Evolutionary conservation across 1,140 invertebrate species (phyloP), one percentile per base, ranked within the genome.

Genomic region (Formica exsecta): DNA sequence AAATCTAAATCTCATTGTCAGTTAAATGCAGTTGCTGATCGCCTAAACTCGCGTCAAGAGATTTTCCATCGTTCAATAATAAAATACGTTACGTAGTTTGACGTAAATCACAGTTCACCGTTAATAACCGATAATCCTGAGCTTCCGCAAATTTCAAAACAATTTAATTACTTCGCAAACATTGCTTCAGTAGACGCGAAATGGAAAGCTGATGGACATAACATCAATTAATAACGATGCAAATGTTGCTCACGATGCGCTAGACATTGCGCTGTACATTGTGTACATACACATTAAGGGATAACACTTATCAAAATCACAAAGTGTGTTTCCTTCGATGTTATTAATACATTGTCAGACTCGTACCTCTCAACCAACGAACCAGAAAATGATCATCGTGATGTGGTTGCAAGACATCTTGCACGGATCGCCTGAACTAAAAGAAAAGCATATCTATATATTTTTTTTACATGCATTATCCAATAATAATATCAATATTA

Each of bases 311-410:
- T 32, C 13, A 11, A 73, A 73, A 48, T 74, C 4, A 73, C 16
- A 6, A 3, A 32, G 54, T 57, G 44, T 70, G 0, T 41, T 44
- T 79, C 7, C 76, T 48, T 48, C 9, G 19, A 48, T 61, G 44
- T 8, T 38, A 74, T 29, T 41, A 70, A 80, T 61, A 51, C 3
- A 5, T 79, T 68, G 62, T 83, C n/a, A 86, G 87, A 76, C 29
- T 9, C n/a, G n/a, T 59, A 22, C 19, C 79, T 51, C 48, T 51
- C 48, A 51, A 51, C 48, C 48, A 51, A 51, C 48, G 95, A 3
- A 98, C 92, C 22, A 98, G 95, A 93, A 96, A 98, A 86, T 97
- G 96, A 92, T 98, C 98, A 94, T 98, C 97, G 88, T 97, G 97
- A 80, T 97, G 96, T 2, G 97, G 96, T 86, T 96, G 96, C 80